Base-by-base conservation (phyloP, 2,113 vertebrate species). In the Potamarius usumacintae region DNA sequence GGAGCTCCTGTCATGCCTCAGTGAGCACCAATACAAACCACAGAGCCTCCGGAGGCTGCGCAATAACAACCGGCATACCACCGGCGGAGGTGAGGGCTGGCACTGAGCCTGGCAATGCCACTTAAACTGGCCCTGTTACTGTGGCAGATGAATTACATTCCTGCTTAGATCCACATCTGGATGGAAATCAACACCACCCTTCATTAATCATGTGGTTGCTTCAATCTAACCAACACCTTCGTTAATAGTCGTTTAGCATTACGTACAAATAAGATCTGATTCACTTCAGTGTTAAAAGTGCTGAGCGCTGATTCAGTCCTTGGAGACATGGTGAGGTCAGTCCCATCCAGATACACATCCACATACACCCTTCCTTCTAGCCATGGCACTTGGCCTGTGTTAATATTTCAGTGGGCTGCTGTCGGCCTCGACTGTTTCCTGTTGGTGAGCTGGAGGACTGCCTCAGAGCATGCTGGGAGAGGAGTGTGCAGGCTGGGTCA, bases 361-460 rank as follows among this genome's bases (percentile, higher is more conserved):
- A 65, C 17, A 82, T 67, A 85, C 78, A 84, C 67, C 90, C 89
- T 81, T 88, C 79, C 86, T 84, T 5, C 48, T 85, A 84, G 90
- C 90, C 89, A 92, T 90, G 80, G 60, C 86, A 77, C 86, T 2
- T 53, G 90, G 89, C 90, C 89, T 86, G 89, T 76, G 91, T 92
- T 83, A 93, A 94, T 93, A 92, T 92, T 92, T 85, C 87, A 92
- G 80, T 76, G 17, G 67, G 83, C 86, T 63, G 74, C 69, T n/a
- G 30, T 82, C 77, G 5, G 83, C 67, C 83, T 93, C 91, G 93
- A 91, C 89, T 89, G 92, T 86, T 95, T 95, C 94, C 94, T 94
- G 92, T 92, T 85, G 60, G 60, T 81, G 92, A 91, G 91, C 90
- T 63, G 67, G 91, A 60, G 34, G 71, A 53, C 62, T 55, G 77